Evolutionary conservation across 2,888 invertebrate genomes (phyloP), one percentile per base, ranked within the genome.

Genomic region (Agapostemon virescens): DNA sequence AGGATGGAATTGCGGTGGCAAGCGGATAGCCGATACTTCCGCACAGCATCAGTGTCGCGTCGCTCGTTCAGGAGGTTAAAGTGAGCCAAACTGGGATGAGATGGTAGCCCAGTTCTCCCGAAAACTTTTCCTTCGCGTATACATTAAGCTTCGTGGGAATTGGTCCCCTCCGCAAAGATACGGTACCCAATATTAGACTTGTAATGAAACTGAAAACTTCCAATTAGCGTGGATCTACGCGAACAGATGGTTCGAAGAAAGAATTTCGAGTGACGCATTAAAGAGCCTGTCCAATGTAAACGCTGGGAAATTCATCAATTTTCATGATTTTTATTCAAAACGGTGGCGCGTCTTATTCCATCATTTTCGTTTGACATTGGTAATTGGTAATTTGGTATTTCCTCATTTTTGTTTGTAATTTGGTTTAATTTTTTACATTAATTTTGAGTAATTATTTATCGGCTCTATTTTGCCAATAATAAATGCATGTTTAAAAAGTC

Each of bases 1-100:
- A 74, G 80, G 83, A 71, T 75, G 77, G 77, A 82, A 68, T 84
- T 80, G 68, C 79, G 77, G 69, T 85, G 77, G 71, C 58, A 66
- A 83, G 67, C 33, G 71, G 76, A 30, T 74, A 74, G 76, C 69
- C 74, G 76, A 74, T 82, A 79, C 64, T 84, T 77, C 73, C 73
- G 64, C 66, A 20, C 3, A 7, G 74, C 52, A 68, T 45, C 45
- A n/a, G 20, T 38, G 61, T 72, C 49, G 52, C 40, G 64, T 63
- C 38, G 63, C 67, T 67, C 55, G 77, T 74, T 42, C 73, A 55
- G 36, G 69, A 69, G 26, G 52, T 67, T 74, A 81, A 84, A 74
- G 13, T 26, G 67, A 49, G 15, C 52, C 26, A 68, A 70, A 79
- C 40, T 23, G 11, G 15, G 20, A n/a, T 36, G 40, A 6, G 38